Base-by-base conservation (phyloP, 2,888 invertebrate species). In the Gortyna flavago region DNA sequence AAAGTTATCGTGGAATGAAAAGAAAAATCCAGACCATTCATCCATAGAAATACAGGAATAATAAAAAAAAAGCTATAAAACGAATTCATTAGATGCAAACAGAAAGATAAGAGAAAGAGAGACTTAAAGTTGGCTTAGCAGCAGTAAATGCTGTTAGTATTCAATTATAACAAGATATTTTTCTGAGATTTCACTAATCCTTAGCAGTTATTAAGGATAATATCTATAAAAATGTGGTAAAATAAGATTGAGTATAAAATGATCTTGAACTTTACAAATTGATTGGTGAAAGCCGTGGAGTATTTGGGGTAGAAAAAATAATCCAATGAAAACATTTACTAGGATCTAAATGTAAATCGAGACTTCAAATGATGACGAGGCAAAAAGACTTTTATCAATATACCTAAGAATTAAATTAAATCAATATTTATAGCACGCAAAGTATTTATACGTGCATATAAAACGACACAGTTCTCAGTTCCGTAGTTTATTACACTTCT, bases 401-500 rank as follows among this genome's bases (percentile, higher is more conserved):
- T 38, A 61, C 72, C 71, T 13, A 54, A 51, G 32, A 48, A 75
- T 77, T 21, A 69, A 73, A 54, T 81, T 35, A 72, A 79, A 84
- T 84, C 54, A 79, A 87, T 75, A 87, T 85, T 87, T 62, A 75
- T 57, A 62, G 64, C 85, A 84, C 70, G 75, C 81, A 65, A 70
- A 69, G 62, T 87, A 80, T 87, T 75, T 73, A 72, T 67, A 77
- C 72, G 75, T 80, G 71, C 81, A 77, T 85, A 71, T 87, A 70
- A 79, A 77, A 77, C 51, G 66, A 68, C 81, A 81, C 66, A 79
- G 57, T 79, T 79, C 81, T 70, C 54, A 87, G 76, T 81, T 83
- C 77, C 86, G 72, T 77, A 70, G 74, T 78, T 79, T 84, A 87
- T 79, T 80, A 75, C 80, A 83, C 76, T 84, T 82, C 62, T 83